phyloP scores from a whole-genome alignment of 37 sponge, comb jelly and placozoan genomes.

The Haliclona indistincta region DNA sequence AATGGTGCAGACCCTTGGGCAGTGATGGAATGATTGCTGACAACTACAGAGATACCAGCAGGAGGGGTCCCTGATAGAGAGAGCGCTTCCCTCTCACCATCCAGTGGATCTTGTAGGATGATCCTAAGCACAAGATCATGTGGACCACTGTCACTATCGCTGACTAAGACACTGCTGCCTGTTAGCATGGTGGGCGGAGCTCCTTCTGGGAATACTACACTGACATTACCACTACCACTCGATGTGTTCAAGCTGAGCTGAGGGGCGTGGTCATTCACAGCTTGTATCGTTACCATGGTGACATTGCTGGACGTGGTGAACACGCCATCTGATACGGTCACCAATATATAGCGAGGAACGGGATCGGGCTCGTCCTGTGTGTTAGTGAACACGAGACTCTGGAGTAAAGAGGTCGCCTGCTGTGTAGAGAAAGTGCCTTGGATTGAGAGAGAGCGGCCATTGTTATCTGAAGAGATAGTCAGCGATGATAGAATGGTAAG shows the following conservation, averaged over 20 bases:
- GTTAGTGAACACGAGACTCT: conserved; percentile 45
- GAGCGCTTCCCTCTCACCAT: conserved; percentile 30
- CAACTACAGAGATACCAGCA: neutral
- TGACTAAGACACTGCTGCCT: conserved; percentile 16
- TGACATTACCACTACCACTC: neutral
- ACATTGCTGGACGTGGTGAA: conserved; percentile 13
- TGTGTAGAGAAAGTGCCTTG: conserved; percentile 34
- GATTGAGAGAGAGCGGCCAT: conserved; percentile 19
- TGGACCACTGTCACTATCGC: conserved; percentile 42
- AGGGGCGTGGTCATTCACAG: conserved; percentile 36
- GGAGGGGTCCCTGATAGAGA: neutral
- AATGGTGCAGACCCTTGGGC: conserved; percentile 22
- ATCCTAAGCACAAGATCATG: neutral
- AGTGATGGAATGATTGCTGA: conserved; percentile 9
- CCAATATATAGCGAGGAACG: conserved; percentile 13
- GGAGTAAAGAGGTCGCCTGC: conserved; percentile 23
- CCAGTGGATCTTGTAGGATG: conserved; percentile 18
- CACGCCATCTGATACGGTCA: conserved; percentile 45
- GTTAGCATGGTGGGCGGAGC: conserved; percentile 27
- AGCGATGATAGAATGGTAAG: conserved; percentile 2
- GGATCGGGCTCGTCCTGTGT: conserved; percentile 35
- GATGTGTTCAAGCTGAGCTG: neutral
- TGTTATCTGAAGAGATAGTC: neutral
- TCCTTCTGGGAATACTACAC: conserved; percentile 35
- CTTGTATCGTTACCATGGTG: conserved; percentile 1